A percentile compares a stretch with the other conserved stretches of the same genome.
Conservation (phyloP, 2,888 invertebrate genomes). For the Drosophila pseudotakahashii region DNA sequence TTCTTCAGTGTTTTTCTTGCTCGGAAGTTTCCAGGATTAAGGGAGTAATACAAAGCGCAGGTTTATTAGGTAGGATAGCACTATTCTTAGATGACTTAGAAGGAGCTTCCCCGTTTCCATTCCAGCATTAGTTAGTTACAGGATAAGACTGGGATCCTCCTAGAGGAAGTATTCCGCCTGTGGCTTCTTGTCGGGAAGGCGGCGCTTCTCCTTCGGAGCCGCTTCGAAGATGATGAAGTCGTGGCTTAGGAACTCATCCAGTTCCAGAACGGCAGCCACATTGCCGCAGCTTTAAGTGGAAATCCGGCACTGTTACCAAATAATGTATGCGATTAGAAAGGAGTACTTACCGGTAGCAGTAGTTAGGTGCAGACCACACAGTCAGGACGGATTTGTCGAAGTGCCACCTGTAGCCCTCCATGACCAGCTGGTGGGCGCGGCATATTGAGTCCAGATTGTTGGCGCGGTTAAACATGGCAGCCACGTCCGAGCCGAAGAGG, state of each 20-base stretch:
- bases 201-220: slow-evolving; percentile 97
- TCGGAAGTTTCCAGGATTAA: no score
- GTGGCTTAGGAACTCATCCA: slow-evolving; percentile 86
- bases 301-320: slow-evolving; percentile 17
- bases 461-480: slow-evolving; percentile 97
- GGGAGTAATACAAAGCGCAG: no score
- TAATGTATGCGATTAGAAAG: not conserved
- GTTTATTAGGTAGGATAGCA: no score
- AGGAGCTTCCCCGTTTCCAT: no score
- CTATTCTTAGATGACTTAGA: no score
- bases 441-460: slow-evolving; percentile 99
- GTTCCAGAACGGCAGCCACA: slow-evolving; percentile 99
- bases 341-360: slow-evolving; percentile 81
- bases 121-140: no score
- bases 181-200: slow-evolving; percentile 98
- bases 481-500: slow-evolving; percentile 98
- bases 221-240: slow-evolving; percentile 99
- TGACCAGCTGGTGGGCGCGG: slow-evolving; percentile 99
- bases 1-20: no score
- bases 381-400: slow-evolving; percentile 99
- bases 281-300: slow-evolving; percentile 94
- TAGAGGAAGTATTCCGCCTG: slow-evolving; percentile 99
- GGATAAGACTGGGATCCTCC: slow-evolving; percentile 68
- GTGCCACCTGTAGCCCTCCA: slow-evolving; percentile 99
- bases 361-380: slow-evolving; percentile 99